phyloP scores from a whole-genome alignment of 2,888 invertebrate genomes.

The Adineta ricciae region DNA sequence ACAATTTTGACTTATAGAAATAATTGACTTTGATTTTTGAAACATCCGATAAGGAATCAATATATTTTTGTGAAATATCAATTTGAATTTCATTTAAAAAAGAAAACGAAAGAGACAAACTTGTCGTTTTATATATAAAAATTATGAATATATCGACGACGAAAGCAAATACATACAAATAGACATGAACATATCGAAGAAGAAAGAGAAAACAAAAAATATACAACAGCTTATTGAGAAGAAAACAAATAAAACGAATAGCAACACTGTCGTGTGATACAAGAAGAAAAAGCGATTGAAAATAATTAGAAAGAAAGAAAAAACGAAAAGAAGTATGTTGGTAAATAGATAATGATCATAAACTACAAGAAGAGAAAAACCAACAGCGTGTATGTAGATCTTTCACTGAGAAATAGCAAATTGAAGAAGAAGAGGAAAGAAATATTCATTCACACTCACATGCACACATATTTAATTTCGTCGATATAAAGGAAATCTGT shows the following conservation, averaged over 20 bases:
- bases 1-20: background rate
- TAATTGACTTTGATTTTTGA: too few species aligned
- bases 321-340: background rate
- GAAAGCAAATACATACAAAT: background rate
- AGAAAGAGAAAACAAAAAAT: background rate
- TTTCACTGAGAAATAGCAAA: background rate
- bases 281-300: background rate
- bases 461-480: background rate
- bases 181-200: background rate
- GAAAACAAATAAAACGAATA: background rate
- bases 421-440: background rate
- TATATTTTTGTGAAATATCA: background rate
- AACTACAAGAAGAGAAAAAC: background rate
- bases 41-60: background rate
- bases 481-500: constrained; percentile 4
- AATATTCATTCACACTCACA: background rate
- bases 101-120: background rate
- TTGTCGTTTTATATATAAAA: constrained; percentile 8
- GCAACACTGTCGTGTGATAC: background rate
- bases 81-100: background rate
- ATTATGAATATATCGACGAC: constrained; percentile 3
- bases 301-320: background rate
- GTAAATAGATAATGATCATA: background rate
- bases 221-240: background rate
- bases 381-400: background rate